Evolutionary conservation across 2,113 vertebrate species (phyloP).

Genomic region (Alces alces): DNA sequence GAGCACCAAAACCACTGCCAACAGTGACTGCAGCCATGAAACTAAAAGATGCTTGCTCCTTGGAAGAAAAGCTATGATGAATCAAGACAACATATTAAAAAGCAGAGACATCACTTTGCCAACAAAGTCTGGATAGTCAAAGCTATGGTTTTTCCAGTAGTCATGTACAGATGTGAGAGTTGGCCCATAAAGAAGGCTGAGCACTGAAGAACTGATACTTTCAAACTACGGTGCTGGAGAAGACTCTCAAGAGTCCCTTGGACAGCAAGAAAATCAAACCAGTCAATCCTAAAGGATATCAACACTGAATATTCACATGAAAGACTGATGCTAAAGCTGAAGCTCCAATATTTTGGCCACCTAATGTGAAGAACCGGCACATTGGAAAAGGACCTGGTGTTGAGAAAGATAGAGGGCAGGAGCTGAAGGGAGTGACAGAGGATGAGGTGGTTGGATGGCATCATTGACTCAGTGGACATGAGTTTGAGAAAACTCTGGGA

Average conservation of each 20-base stretch:
- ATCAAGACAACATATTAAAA: not conserved
- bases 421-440: not conserved
- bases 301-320: not conserved
- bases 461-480: not conserved
- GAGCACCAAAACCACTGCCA: not conserved
- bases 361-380: not conserved
- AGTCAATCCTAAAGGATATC: not conserved
- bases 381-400: not conserved
- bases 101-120: not conserved
- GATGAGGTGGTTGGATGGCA: not conserved
- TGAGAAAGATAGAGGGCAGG: not conserved
- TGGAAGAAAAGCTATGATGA: not conserved
- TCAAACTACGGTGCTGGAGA: not conserved
- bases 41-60: not conserved
- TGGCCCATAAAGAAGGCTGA: not conserved
- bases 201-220: not conserved
- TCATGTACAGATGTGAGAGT: not conserved
- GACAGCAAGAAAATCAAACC: not conserved
- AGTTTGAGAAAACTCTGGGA: not conserved
- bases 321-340: not conserved
- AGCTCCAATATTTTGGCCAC: not conserved
- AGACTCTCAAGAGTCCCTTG: not conserved
- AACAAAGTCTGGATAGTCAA: not conserved
- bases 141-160: not conserved
- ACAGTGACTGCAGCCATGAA: not conserved